These are phyloP conservation scores for Lepidonotus clava DNA, from an alignment of 2,888 invertebrate species.

Conservation along the genomic window DNA sequence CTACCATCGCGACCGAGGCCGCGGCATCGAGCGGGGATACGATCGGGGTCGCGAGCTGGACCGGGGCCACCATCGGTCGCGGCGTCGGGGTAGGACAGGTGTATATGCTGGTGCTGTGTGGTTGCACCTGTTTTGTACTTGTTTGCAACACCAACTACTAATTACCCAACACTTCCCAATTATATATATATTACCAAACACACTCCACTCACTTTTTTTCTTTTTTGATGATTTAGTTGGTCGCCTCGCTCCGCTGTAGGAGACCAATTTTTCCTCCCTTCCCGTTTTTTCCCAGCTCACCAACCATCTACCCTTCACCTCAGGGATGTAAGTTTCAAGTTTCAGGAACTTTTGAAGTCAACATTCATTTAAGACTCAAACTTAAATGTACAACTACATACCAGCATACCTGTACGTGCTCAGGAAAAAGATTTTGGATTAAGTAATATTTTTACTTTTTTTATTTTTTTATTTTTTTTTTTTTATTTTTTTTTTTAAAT, in stretches of 20 bases:
- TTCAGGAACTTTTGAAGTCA: too few relatives aligned
- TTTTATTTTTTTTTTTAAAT: not conserved
- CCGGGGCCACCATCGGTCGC: slow-evolving; percentile 66
- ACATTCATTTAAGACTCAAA: too few relatives aligned
- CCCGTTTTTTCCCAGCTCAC: too few relatives aligned
- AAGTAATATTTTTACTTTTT: not conserved
- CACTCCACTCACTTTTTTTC: too few relatives aligned
- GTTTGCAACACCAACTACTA: not conserved
- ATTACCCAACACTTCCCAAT: not conserved
- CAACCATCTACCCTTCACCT: too few relatives aligned
- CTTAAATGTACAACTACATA: too few relatives aligned
- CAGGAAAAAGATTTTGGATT: too few relatives aligned
- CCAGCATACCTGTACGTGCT: too few relatives aligned
- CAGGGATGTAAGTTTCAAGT: too few relatives aligned
- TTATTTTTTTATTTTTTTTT: not conserved
- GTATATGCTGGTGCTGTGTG: slow-evolving; percentile 50
- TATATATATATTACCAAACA: not conserved
- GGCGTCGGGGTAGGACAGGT: slow-evolving; percentile 62
- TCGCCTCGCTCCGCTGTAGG: too few relatives aligned
- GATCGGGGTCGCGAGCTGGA: slow-evolving; percentile 71
- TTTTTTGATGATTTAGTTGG: too few relatives aligned
- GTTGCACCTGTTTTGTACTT: not conserved
- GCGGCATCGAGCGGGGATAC: slow-evolving; percentile 64
- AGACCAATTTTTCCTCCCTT: too few relatives aligned
- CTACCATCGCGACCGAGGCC: slow-evolving; percentile 56